Evolutionary conservation across 2,797 vertebrate genomes (phyloP).

Genomic region (Vireo griseus): DNA sequence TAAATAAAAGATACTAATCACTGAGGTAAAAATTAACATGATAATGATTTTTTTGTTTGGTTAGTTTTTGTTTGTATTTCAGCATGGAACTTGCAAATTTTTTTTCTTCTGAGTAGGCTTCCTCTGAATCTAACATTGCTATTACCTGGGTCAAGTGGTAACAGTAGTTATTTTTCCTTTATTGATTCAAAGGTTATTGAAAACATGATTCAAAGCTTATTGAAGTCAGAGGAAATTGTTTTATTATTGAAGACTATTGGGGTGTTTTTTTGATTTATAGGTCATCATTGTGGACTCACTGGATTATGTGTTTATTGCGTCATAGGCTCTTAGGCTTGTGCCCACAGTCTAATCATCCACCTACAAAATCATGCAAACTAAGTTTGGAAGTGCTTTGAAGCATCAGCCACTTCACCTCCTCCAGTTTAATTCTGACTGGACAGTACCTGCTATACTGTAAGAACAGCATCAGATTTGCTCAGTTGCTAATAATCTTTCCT

Average conservation of each 20-base stretch:
- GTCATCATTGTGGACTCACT: background rate
- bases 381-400: background rate
- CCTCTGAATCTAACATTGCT: background rate
- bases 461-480: background rate
- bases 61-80: background rate
- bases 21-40: background rate
- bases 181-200: background rate
- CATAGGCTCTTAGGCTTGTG: background rate
- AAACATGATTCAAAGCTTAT: background rate
- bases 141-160: background rate
- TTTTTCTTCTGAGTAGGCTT: background rate
- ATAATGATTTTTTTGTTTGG: background rate
- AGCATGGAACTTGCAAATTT: background rate
- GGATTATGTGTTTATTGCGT: background rate
- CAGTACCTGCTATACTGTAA: background rate
- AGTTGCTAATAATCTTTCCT: background rate
- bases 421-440: background rate
- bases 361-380: background rate
- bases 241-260: background rate
- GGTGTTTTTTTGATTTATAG: background rate
- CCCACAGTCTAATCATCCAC: background rate
- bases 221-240: background rate
- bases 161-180: background rate
- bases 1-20: background rate
- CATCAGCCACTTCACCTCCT: background rate